Conservation (phyloP, 1,140 invertebrate genomes). For the Vanessa atalanta region DNA sequence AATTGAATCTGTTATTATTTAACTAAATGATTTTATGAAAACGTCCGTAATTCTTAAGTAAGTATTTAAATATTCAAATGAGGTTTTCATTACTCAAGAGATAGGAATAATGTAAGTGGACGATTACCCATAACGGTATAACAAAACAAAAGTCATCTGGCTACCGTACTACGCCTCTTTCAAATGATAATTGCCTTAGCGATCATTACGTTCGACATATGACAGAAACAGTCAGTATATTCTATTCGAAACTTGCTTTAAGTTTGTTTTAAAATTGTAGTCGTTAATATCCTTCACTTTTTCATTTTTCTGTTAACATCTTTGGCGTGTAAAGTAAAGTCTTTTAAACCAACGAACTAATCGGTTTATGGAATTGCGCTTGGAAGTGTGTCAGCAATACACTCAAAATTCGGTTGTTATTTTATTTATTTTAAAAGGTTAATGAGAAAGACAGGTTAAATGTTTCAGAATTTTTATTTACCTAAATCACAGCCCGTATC, state of each 20-base stretch:
- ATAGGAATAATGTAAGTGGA: slow-evolving; percentile 17
- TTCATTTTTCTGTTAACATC: slow-evolving; percentile 20
- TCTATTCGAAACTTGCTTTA: slow-evolving; percentile 26
- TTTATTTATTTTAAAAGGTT: not conserved
- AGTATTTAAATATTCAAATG: not conserved
- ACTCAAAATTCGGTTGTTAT: not conserved
- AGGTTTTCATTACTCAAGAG: not conserved
- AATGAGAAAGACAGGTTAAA: slow-evolving; percentile 4
- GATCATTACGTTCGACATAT: slow-evolving; percentile 51
- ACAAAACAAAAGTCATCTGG: slow-evolving; percentile 43
- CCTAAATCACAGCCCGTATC: slow-evolving; percentile 48
- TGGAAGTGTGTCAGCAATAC: not conserved
- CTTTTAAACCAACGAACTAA: not conserved
- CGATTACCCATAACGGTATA: slow-evolving; percentile 35
- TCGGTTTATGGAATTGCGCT: not conserved
- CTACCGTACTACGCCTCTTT: slow-evolving; percentile 66
- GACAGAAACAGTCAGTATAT: slow-evolving; percentile 31
- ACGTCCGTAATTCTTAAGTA: not conserved
- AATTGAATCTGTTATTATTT: not conserved
- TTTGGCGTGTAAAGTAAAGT: too few relatives aligned
- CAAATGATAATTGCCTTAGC: slow-evolving; percentile 60
- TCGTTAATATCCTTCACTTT: slow-evolving; percentile 15
- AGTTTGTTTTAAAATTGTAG: slow-evolving; percentile 18
- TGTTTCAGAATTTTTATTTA: slow-evolving; percentile 13
- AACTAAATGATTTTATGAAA: not conserved